Evolutionary conservation across 2,888 invertebrate genomes (phyloP).

Genomic region (Stenodera caucasica): DNA sequence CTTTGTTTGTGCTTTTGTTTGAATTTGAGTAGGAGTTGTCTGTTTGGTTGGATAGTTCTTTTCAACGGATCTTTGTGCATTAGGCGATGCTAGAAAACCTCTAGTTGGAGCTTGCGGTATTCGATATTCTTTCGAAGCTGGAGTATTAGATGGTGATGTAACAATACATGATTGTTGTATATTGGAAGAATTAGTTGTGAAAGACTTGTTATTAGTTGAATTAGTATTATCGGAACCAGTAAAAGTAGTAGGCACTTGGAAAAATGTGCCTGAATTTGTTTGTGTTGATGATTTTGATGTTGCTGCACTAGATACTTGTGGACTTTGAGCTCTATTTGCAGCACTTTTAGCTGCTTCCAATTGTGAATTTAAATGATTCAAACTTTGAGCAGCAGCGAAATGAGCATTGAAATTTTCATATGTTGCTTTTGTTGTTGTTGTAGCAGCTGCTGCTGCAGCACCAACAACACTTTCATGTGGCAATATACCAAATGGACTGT

Average conservation of each 20-base stretch:
- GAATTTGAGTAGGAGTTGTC: constrained; percentile 58
- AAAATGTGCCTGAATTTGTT: constrained; percentile 62
- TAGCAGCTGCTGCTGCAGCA: constrained; percentile 60
- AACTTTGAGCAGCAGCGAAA: constrained; percentile 67
- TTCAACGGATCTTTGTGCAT: constrained; percentile 51
- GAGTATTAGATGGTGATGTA: constrained; percentile 64
- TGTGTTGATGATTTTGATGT: constrained; percentile 37
- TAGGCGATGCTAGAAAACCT: constrained; percentile 51
- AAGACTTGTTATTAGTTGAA: constrained; percentile 43
- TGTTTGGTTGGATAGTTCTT: constrained; percentile 56
- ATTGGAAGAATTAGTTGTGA: constrained; percentile 56
- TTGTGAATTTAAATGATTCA: constrained; percentile 68
- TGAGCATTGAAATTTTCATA: constrained; percentile 74
- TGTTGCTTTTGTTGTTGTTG: constrained; percentile 53
- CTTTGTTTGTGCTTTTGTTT: constrained; percentile 78
- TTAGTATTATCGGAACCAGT: constrained; percentile 54
- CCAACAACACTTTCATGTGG: constrained; percentile 75
- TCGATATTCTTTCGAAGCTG: constrained; percentile 64
- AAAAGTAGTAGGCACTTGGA: constrained; percentile 66
- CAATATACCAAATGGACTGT: constrained; percentile 76
- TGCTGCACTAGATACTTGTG: constrained; percentile 50
- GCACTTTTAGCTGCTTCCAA: constrained; percentile 59
- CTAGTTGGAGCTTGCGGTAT: constrained; percentile 61
- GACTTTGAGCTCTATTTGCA: constrained; percentile 58
- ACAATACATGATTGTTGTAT: constrained; percentile 75